A percentile compares a stretch with the other conserved stretches of the same genome.
These are phyloP conservation scores for Choloepus didactylus DNA, from an alignment of 2,797 vertebrate species.

Conservation along the genomic window DNA sequence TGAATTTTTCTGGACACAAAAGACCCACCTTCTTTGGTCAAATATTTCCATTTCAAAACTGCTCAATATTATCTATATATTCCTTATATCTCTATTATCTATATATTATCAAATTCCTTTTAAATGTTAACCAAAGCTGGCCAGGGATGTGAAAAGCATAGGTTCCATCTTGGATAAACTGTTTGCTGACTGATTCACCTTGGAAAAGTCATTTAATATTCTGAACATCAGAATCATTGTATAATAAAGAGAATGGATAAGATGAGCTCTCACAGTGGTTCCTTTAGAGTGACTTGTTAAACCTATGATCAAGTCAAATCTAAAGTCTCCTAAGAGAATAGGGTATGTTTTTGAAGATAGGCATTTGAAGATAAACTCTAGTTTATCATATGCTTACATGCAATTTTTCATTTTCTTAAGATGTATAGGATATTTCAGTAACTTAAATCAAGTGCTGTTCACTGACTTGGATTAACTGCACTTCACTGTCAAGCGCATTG, in stretches of 20 bases:
- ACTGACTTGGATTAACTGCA: not conserved
- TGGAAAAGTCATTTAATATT: conserved; percentile 67
- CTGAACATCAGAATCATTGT: conserved; percentile 62
- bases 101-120: not conserved
- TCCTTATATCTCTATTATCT: not conserved
- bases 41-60: not conserved
- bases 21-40: not conserved
- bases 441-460: not conserved
- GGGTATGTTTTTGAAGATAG: not conserved
- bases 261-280: not conserved
- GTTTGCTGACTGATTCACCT: not conserved
- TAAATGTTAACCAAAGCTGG: not conserved
- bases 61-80: no score
- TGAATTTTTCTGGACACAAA: not conserved
- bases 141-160: not conserved
- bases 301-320: not conserved
- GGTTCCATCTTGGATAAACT: not conserved
- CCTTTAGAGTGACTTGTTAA: not conserved
- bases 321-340: not conserved
- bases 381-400: not conserved
- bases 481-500: no score
- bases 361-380: not conserved
- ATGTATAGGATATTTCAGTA: not conserved
- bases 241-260: not conserved
- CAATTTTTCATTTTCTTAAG: not conserved